Percentiles rank a stretch among this genome's conserved stretches.
phyloP scores from a whole-genome alignment of 2,797 vertebrate genomes.

The Capromys pilorides region DNA sequence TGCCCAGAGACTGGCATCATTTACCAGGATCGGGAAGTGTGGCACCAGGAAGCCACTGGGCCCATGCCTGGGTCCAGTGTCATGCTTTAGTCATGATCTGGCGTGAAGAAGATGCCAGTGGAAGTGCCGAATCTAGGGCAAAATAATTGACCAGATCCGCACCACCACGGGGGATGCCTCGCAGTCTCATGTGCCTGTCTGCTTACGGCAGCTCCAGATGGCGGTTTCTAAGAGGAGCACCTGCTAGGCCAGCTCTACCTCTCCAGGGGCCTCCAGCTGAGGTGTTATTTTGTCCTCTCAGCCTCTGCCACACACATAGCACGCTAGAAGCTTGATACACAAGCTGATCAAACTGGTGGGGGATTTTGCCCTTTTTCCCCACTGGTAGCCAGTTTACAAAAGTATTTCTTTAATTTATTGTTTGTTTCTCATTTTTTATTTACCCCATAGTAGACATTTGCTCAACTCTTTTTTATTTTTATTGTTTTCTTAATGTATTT shows the following conservation, averaged over 20 bases:
- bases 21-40: neutral
- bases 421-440: neutral
- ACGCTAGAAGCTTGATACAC: no score
- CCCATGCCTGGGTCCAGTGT: neutral
- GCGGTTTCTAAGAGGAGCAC: neutral
- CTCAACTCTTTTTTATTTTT: no score
- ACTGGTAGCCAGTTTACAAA: neutral
- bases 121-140: neutral
- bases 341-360: neutral
- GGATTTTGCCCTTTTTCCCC: neutral
- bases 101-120: neutral
- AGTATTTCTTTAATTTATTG: neutral
- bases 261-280: neutral
- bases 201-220: neutral
- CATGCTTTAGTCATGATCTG: neutral
- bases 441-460: neutral
- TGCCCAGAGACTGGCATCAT: neutral
- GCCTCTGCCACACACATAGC: neutral
- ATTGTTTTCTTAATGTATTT: no score
- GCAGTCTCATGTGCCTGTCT: neutral
- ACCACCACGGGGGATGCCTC: neutral
- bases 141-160: neutral
- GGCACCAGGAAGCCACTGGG: neutral
- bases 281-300: neutral
- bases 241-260: neutral